Base-by-base conservation (phyloP, 2,888 invertebrate species). In the Morpho helenor region DNA sequence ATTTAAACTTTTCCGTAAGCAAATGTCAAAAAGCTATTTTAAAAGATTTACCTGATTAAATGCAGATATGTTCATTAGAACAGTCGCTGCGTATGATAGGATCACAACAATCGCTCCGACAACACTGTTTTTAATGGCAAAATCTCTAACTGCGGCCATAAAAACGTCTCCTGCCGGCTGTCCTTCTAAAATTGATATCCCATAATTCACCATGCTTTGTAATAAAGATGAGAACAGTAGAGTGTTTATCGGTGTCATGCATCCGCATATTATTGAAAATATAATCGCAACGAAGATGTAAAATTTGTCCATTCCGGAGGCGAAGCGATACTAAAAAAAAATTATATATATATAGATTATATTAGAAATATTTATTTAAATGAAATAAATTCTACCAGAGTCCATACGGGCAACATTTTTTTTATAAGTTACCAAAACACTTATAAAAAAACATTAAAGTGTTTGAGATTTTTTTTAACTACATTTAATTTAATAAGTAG, bases 21-120 rank as follows among this genome's bases (percentile, higher is more conserved):
- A 31, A 31, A 31, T 31, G 5, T 31, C 31, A 31, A 31, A 31
- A 2, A 5, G 31, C 31, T 5, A 5, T 3, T 31, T 31, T 31
- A 31, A 31, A 2, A 31, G 5, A 31, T 5, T 31, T 31, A 94
- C 94, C 87, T 95, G 95, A 69, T 93, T 93, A 72, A 93, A 93
- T 0, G 95, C 94, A 0, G 94, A 91, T 60, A 93, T 93, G 74
- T 95, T 96, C 81, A 95, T 94, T 3, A 93, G 67, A 4, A 93
- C 92, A 0, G 95, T 92, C 0, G 94, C 93, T 6, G 92, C 65
- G 71, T 95, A 96, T 56, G 93, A 93, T 60, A 93, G 79, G 0
- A 93, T 51, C 0, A 95, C 77, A 76, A 95, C 92, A 0, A 90
- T 74, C 0, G 84, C 74, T 51, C 95, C 96, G 46, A 95, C 84